Evolutionary conservation across 2,797 vertebrate species (phyloP), one percentile per base, ranked within the genome.

Genomic region (Arnoldichthys spilopterus): DNA sequence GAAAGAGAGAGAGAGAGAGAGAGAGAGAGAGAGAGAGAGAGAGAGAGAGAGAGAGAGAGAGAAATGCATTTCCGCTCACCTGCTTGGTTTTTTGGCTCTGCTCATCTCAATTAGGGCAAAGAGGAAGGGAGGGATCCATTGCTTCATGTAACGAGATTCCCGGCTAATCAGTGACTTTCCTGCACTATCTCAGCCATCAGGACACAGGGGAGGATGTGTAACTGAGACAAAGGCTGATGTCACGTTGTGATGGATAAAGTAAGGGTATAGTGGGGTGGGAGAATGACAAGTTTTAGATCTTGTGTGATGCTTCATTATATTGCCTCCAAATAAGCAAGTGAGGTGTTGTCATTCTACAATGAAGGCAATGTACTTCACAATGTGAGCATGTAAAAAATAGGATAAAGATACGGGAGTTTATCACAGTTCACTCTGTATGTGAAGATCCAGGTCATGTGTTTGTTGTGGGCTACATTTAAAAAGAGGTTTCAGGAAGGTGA

Each of bases 151-250:
- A 94, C 88, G 89, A 93, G 94, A 94, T 93, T 94, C 93, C 91
- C 88, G 74, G 92, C 89, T 93, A 93, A 94, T 94, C 93, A 93
- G 92, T 93, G 92, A 93, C 92, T 94, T 93, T 93, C 91, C 90
- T 92, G 88, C 84, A 87, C 92, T 94, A 94, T 94, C 93, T 87
- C 79, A 87, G 87, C 88, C 90, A 93, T 94, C 94, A 87, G 91
- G 92, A 91, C 91, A 92, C 92, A 90, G 86, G 82, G 92, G 90
- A 93, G 91, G 90, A 91, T 91, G 85, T 91, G 92, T 93, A 94
- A 94, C 92, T 87, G 89, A 93, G 93, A 93, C 82, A 92, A 85
- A 91, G 89, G 90, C 89, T 94, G 92, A 94, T 94, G 92, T 94
- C 93, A 94, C 93, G 88, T 89, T 78, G 88, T 90, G 91, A 93